phyloP scores from a whole-genome alignment of 2,888 invertebrate genomes.

The Caenorhabditis sulstoni region DNA sequence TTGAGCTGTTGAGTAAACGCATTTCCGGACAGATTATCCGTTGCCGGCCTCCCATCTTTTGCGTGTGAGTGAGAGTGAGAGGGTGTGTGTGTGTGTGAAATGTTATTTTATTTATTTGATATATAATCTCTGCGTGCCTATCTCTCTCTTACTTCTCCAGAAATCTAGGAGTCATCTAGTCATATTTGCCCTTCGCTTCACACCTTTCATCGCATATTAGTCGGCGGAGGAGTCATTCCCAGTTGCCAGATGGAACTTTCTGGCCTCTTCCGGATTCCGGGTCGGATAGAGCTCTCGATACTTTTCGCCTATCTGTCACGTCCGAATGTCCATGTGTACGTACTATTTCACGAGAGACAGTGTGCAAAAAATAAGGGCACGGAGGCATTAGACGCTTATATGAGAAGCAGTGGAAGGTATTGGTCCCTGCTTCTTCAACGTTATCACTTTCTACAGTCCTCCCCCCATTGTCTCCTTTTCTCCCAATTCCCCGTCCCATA shows the following conservation, averaged over 20 bases:
- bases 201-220: not conserved
- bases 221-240: too few relatives aligned
- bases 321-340: too few relatives aligned
- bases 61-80: slow-evolving; percentile 33
- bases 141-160: slow-evolving; percentile 9
- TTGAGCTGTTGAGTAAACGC: slow-evolving; percentile 61
- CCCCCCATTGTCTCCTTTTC: not conserved
- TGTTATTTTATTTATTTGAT: slow-evolving; percentile 53
- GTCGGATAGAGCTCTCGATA: too few relatives aligned
- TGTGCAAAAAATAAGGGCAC: too few relatives aligned
- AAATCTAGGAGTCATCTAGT: slow-evolving; percentile 28
- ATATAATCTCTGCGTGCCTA: slow-evolving; percentile 34
- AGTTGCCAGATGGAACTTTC: too few relatives aligned
- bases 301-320: too few relatives aligned
- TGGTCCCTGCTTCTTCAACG: too few relatives aligned
- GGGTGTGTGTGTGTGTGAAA: slow-evolving; percentile 27
- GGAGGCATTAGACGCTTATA: too few relatives aligned
- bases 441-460: not conserved
- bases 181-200: slow-evolving; percentile 8
- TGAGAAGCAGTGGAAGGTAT: too few relatives aligned
- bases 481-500: not conserved
- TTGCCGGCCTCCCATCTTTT: slow-evolving; percentile 31
- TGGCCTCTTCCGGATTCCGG: too few relatives aligned
- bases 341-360: too few relatives aligned
- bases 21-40: slow-evolving; percentile 60